phyloP scores from a whole-genome alignment of 2,113 vertebrate species.

The Camarhynchus parvulus region DNA sequence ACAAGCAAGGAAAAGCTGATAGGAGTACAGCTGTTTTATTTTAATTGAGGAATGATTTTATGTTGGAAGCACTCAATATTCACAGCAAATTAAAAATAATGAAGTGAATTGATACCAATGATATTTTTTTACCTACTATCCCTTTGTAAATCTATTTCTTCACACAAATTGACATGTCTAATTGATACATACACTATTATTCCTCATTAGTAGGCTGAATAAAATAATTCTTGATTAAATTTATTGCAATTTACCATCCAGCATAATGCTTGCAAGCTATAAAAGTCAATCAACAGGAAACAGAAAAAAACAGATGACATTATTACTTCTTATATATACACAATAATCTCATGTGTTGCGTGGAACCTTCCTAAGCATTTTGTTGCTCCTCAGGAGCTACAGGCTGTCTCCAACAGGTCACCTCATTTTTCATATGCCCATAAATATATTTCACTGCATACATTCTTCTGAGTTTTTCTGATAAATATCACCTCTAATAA shows the following conservation, averaged over 20 bases:
- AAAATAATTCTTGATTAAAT: slow-evolving; percentile 88
- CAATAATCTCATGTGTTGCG: background rate
- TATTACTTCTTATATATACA: slow-evolving; percentile 68
- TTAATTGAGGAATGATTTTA: slow-evolving; percentile 84
- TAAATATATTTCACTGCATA: background rate
- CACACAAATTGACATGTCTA: slow-evolving; percentile 83
- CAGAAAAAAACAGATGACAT: slow-evolving; percentile 72
- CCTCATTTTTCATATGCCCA: background rate
- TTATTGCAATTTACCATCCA: slow-evolving; percentile 84
- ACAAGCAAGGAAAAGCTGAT: slow-evolving; percentile 78
- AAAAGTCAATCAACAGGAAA: slow-evolving; percentile 85
- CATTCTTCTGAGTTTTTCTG: background rate
- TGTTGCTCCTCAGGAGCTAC: background rate
- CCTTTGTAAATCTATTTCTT: slow-evolving; percentile 85
- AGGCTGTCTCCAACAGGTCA: background rate
- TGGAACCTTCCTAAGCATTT: background rate
- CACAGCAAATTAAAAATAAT: slow-evolving; percentile 85
- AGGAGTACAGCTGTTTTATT: slow-evolving; percentile 80
- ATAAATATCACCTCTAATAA: slow-evolving; percentile 18
- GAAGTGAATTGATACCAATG: slow-evolving; percentile 83
- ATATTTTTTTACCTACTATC: slow-evolving; percentile 79
- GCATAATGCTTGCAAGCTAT: slow-evolving; percentile 83
- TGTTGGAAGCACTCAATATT: slow-evolving; percentile 83
- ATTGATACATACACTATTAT: slow-evolving; percentile 85
- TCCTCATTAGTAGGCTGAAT: slow-evolving; percentile 83